Base-by-base conservation (phyloP, 1,140 invertebrate genomes). In the Eubasilissa regina region DNA sequence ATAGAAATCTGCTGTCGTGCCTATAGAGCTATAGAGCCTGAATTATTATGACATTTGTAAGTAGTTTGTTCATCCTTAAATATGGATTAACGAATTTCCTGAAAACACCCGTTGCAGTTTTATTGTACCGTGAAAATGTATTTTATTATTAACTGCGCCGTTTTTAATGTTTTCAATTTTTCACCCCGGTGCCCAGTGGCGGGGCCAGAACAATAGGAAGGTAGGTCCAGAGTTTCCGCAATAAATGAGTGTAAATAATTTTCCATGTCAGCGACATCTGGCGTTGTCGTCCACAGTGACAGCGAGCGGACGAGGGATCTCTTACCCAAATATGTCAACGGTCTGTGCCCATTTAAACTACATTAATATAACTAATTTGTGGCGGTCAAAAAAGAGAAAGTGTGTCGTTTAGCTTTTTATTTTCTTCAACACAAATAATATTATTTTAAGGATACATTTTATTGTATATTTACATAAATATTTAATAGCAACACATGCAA, bases 201-300 rank as follows among this genome's bases (percentile, higher is more conserved):
- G 25, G 47, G 19, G 43, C 25, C 13, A 12, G 12, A 15, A 35
- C 70, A 55, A 15, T 74, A 9, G 60, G 17, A 48, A 70, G 15
- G 70, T 56, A n/a, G 51, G 72, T 56, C 74, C 45, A 70, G 48
- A 74, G 62, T 75, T 80, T 80, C 64, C 73, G 73, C 74, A 79
- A 79, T 81, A 74, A 79, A 81, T 80, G 77, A 79, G 47, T 70
- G 58, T 75, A 81, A 81, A 81, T 81, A 81, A 78, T 81, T 81
- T 80, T 75, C 75, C 66, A 66, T 55, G 47, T 77, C 74, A 68
- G 66, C 44, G 76, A 55, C 80, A 81, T 76, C 75, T 78, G 75
- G 58, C 45, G 58, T n/a, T 62, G 77, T 74, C 77, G 62, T 66
- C 25, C 55, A 21, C 80, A 66, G 47, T 79, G 70, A 75, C 74